A percentile compares a stretch with the other conserved stretches of the same genome.
These are phyloP conservation scores for Rhagophthalmus giganteus DNA, from an alignment of 2,888 invertebrate genomes.

Conservation along the genomic window DNA sequence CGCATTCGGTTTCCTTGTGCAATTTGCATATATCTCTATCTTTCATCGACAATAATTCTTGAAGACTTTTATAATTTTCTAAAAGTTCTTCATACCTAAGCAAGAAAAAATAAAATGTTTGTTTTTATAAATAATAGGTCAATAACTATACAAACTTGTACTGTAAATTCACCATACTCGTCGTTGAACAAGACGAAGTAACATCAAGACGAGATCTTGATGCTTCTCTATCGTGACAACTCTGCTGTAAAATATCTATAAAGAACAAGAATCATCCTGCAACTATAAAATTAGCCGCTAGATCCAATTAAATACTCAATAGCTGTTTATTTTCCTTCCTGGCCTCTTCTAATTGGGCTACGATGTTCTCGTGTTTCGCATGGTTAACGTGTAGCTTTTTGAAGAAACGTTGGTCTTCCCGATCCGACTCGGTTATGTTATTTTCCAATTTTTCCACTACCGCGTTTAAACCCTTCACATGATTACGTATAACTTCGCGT, in stretches of 20 bases:
- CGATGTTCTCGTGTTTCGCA: slow-evolving; percentile 38
- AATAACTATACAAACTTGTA: too few species aligned
- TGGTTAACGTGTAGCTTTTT: slow-evolving; percentile 40
- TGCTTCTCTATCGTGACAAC: slow-evolving; percentile 29
- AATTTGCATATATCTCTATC: slow-evolving; percentile 45
- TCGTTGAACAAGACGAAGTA: slow-evolving; percentile 58
- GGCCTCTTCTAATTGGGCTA: slow-evolving; percentile 43
- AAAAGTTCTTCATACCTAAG: slow-evolving; percentile 49
- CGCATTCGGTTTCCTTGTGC: slow-evolving; percentile 41
- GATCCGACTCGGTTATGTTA: slow-evolving; percentile 40
- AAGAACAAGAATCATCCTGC: too few species aligned
- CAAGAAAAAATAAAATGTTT: neutral
- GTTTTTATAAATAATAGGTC: too few species aligned
- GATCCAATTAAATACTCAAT: slow-evolving; percentile 39
- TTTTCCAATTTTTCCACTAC: slow-evolving; percentile 40
- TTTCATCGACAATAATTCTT: slow-evolving; percentile 46
- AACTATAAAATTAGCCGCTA: too few species aligned
- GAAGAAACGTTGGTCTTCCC: slow-evolving; percentile 42
- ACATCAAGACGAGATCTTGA: slow-evolving; percentile 44
- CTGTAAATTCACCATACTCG: slow-evolving; percentile 61
- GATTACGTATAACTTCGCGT: slow-evolving; percentile 3
- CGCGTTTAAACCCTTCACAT: slow-evolving; percentile 28
- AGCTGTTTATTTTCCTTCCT: slow-evolving; percentile 47
- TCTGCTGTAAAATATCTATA: slow-evolving; percentile 42
- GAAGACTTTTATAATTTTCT: slow-evolving; percentile 45